These are phyloP conservation scores for Crepidodera aurea DNA, from an alignment of 2,888 invertebrate genomes.

Conservation along the genomic window DNA sequence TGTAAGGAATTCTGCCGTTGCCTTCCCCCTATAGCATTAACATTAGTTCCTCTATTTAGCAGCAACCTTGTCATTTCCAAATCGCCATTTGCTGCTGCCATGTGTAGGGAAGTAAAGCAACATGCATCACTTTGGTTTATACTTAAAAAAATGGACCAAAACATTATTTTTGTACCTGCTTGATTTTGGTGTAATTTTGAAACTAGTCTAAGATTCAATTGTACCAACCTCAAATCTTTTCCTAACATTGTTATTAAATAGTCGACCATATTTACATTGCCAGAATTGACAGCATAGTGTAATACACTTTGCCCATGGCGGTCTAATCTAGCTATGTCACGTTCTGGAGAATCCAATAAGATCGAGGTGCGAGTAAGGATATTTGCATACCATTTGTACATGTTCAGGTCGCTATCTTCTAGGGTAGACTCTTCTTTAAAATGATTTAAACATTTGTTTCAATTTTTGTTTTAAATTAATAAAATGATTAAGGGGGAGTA, in stretches of 20 bases:
- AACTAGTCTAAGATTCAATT: no score
- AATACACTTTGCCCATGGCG: constrained; percentile 72
- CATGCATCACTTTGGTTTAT: constrained; percentile 72
- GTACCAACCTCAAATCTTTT: constrained; percentile 44
- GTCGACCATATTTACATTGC: constrained; percentile 69
- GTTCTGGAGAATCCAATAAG: constrained; percentile 58
- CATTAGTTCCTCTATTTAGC: constrained; percentile 50
- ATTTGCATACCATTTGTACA: constrained; percentile 77
- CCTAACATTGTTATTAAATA: constrained; percentile 62
- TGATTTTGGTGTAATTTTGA: no score
- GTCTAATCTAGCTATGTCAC: constrained; percentile 69
- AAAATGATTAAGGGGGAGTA: no score
- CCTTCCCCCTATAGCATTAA: constrained; percentile 57
- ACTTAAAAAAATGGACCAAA: constrained; percentile 60
- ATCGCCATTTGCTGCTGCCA: constrained; percentile 69
- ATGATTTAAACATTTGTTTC: not conserved
- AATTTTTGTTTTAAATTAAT: no score
- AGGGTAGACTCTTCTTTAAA: constrained; percentile 37
- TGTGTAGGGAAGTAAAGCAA: constrained; percentile 74
- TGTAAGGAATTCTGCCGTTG: constrained; percentile 61
- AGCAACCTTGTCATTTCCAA: constrained; percentile 64
- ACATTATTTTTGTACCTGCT: no score
- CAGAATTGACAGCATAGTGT: constrained; percentile 77
- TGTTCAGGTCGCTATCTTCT: constrained; percentile 51
- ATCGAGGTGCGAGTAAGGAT: constrained; percentile 72